Evolutionary conservation across 2,888 invertebrate species (phyloP), one percentile per base, ranked within the genome.

Genomic region (Zele albiditarsus): DNA sequence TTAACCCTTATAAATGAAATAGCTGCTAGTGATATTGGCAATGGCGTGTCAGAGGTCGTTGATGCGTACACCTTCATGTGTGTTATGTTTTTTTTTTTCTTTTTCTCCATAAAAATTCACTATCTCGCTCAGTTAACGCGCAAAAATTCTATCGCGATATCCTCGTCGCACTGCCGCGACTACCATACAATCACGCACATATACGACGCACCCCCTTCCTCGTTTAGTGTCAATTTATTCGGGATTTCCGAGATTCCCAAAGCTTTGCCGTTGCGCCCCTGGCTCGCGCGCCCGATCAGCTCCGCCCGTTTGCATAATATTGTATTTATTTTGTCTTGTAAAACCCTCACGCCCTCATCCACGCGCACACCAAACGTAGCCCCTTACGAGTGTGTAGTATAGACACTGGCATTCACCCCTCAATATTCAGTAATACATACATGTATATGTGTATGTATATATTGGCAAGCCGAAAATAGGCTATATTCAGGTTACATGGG

Each of bases 161-260:
- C 69, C 66, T 73, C 71, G 76, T 71, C 69, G 42, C 77, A 65
- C 71, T 31, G 23, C 20, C 28, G 25, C 12, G 31, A 63, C 25
- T 63, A 53, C 60, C 33, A 25, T 25, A 46, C 16, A 73, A 63
- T 27, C 60, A 25, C 58, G 20, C 27, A 60, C 65, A 42, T 77
- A 72, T 73, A 77, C 80, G 76, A 78, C 80, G n/a, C n/a, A n/a
- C n/a, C n/a, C n/a, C n/a, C n/a, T n/a, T 77, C 78, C 85, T 83
- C 88, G 87, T 89, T 89, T 89, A 89, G 89, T 89, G 89, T 88
- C 89, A 89, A 89, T 89, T 89, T 89, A 89, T 89, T 89, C 88
- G 86, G 89, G 89, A 89, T 89, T 89, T 87, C 87, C 83, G 87
- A 89, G 89, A 89, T 89, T 89, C 86, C 84, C 87, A 84, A 84